Evolutionary conservation across 2,888 invertebrate species (phyloP), one percentile per base, ranked within the genome.

Genomic region (Cataglyphis altisquamis): DNA sequence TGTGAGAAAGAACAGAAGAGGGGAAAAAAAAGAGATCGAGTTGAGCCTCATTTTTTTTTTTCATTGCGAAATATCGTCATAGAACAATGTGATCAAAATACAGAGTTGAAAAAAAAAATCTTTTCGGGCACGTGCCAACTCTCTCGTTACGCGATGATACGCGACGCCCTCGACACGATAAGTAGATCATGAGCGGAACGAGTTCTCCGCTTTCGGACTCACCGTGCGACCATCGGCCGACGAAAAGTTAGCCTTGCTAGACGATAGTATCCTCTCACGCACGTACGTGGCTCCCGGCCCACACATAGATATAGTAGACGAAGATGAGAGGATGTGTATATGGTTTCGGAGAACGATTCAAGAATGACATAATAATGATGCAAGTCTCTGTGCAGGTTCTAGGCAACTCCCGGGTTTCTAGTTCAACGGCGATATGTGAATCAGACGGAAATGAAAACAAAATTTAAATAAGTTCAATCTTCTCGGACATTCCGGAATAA

Each of bases 231-330:
- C 52, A 48, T 63, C 21, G 74, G 32, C 32, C 66, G 45, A 68
- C 68, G 78, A 78, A 78, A 78, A 78, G 57, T 78, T 32, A 70
- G 60, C 78, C 78, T 80, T 62, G 78, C 70, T 45, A 45, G 45
- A 45, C 36, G 72, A 80, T 10, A 25, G 45, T 60, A 25, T 60
- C 45, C 60, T 62, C 78, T 57, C 32, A 60, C 32, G 57, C 36
- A 32, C n/a, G 57, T 57, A n/a, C 25, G 48, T 36, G 25, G 36
- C 0, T 12, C 32, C 10, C 21, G 25, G 41, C 15, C 2, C 15
- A 78, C 21, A 12, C 70, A 8, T 57, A 21, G n/a, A 78, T 18
- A 15, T 12, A 55, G 36, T 48, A 52, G 18, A 52, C 10, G 52
- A 64, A 32, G 32, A 25, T 25, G 25, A 63, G 36, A 66, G 36